phyloP scores from a whole-genome alignment of 2,888 invertebrate species.

The Watsonalla binaria region DNA sequence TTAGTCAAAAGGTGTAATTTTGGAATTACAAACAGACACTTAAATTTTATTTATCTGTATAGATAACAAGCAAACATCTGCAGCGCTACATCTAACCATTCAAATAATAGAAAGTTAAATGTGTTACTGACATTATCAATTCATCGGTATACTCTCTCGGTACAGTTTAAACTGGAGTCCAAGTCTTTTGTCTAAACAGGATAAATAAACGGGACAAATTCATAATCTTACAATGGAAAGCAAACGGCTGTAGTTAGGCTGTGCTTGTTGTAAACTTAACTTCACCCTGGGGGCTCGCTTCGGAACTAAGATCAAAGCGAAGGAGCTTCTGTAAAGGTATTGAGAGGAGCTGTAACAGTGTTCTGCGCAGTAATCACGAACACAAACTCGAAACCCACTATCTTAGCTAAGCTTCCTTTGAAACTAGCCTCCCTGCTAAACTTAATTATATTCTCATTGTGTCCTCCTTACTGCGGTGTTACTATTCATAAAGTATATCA shows the following conservation, averaged over 20 bases:
- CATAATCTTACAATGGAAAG: no score
- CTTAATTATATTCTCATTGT: no score
- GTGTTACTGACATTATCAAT: no score
- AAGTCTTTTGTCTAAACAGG: background rate
- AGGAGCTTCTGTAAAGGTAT: slow-evolving; percentile 16
- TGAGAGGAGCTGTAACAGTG: slow-evolving; percentile 8
- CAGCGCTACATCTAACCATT: background rate
- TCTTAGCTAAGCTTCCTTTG: background rate
- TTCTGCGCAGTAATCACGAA: slow-evolving; percentile 1
- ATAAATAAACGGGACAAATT: no score
- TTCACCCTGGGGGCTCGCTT: slow-evolving; percentile 30
- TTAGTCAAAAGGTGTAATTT: no score
- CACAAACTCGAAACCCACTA: background rate
- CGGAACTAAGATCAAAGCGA: slow-evolving; percentile 33
- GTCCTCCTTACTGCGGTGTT: no score
- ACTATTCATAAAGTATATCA: no score
- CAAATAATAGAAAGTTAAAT: background rate
- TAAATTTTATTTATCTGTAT: no score
- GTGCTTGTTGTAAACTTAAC: slow-evolving; percentile 31
- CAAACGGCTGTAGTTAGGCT: background rate
- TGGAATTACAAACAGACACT: no score
- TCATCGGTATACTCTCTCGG: no score
- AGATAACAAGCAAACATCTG: background rate
- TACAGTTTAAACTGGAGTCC: background rate
- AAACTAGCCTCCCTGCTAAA: background rate